phyloP scores from a whole-genome alignment of 2,888 invertebrate species.

The Deilephila porcellus region DNA sequence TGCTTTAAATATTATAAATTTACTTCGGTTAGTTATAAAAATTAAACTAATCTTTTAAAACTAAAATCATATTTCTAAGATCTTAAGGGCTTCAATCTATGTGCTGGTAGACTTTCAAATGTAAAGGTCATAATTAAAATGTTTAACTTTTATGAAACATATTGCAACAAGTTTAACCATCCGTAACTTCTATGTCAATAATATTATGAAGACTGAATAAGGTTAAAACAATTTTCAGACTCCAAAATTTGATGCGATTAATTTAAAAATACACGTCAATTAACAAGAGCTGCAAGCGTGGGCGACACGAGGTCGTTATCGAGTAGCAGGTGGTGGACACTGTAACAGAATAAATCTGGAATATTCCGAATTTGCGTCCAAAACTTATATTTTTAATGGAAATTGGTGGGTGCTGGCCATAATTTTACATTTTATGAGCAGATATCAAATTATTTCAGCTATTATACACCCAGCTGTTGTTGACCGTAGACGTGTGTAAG shows the following conservation, averaged over 20 bases:
- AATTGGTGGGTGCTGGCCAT: not conserved
- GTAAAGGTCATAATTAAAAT: too few relatives aligned
- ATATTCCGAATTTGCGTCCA: not conserved
- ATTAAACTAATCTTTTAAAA: too few relatives aligned
- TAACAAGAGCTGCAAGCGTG: not conserved
- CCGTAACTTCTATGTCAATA: too few relatives aligned
- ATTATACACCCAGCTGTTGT: not conserved
- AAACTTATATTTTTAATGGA: slow-evolving; percentile 4
- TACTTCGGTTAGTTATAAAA: too few relatives aligned
- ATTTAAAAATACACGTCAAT: not conserved
- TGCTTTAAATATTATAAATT: too few relatives aligned
- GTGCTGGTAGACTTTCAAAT: too few relatives aligned
- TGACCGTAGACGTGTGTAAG: not conserved
- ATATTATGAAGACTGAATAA: too few relatives aligned
- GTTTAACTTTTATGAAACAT: too few relatives aligned
- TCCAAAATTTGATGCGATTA: not conserved
- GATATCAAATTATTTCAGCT: not conserved
- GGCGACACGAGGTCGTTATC: not conserved
- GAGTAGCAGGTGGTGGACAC: slow-evolving; percentile 3
- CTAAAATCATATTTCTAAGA: too few relatives aligned
- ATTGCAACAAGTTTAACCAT: too few relatives aligned
- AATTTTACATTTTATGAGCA: slow-evolving; percentile 2
- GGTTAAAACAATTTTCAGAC: not conserved
- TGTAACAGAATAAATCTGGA: slow-evolving; percentile 3
- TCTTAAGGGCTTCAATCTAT: too few relatives aligned